Conservation (phyloP, 2,888 invertebrate species). For the Nomada hirtipes region DNA sequence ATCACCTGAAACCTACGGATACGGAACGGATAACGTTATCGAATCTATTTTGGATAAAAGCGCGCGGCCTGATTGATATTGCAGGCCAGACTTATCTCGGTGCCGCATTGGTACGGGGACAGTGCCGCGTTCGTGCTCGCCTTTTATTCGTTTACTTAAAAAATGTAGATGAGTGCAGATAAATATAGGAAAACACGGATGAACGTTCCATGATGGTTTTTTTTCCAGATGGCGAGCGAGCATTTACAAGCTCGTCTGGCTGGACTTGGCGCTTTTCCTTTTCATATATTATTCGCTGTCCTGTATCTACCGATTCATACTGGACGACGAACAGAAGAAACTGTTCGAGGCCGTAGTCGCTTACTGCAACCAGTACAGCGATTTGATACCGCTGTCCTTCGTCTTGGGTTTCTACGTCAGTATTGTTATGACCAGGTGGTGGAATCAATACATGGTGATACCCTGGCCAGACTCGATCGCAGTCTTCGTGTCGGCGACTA, state of each 20-base stretch:
- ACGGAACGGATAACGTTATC: background rate
- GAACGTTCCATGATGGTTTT: conserved; percentile 2
- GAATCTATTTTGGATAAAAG: background rate
- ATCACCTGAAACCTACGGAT: background rate
- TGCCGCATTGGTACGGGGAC: no score
- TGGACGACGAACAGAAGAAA: conserved; percentile 89
- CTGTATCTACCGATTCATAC: conserved; percentile 90
- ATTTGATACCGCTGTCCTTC: conserved; percentile 96
- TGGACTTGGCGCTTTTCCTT: conserved; percentile 93
- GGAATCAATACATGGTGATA: conserved; percentile 86
- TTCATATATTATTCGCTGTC: conserved; percentile 92
- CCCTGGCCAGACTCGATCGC: conserved; percentile 87
- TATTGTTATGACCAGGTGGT: conserved; percentile 96
- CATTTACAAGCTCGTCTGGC: conserved; percentile 97
- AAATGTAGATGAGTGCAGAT: no score
- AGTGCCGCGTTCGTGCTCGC: no score
- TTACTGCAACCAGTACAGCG: conserved; percentile 94
- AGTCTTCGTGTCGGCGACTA: conserved; percentile 86
- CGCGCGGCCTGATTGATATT: background rate
- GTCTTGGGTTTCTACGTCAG: conserved; percentile 97
- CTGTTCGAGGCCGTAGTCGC: conserved; percentile 92
- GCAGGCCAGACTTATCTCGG: background rate
- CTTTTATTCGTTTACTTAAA: no score
- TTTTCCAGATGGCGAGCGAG: conserved; percentile 95
- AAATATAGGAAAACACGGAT: no score